phyloP scores from a whole-genome alignment of 1,140 invertebrate species.

The Panagrolaimus sp. region DNA sequence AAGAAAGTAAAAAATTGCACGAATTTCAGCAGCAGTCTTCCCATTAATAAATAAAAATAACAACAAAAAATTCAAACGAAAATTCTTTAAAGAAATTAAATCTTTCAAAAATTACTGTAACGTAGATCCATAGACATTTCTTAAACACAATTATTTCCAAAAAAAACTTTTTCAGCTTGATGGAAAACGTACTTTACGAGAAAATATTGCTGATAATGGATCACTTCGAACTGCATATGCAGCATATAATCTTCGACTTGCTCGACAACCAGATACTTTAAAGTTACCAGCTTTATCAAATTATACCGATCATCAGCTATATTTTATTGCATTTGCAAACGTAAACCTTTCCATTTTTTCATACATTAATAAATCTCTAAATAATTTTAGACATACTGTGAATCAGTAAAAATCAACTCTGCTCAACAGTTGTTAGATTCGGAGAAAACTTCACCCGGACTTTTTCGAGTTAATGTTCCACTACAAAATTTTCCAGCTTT shows the following conservation, averaged over 20 bases:
- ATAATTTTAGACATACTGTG: not conserved
- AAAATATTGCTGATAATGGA: constrained; percentile 90
- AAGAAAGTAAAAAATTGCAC: too few species aligned
- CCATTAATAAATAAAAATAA: too few species aligned
- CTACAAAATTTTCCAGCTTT: constrained; percentile 13
- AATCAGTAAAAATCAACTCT: constrained; percentile 4
- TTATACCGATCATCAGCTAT: constrained; percentile 4
- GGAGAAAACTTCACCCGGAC: not conserved
- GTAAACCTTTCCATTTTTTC: not conserved
- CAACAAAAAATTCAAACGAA: too few species aligned
- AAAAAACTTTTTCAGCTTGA: not conserved
- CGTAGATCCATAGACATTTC: too few species aligned
- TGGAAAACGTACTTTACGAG: constrained; percentile 59
- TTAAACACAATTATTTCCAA: too few species aligned
- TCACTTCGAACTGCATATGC: constrained; percentile 60
- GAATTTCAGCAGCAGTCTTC: too few species aligned
- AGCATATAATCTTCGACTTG: not conserved
- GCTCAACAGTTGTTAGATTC: not conserved
- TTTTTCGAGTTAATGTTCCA: constrained; percentile 14
- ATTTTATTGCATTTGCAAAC: constrained; percentile 14
- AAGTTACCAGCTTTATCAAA: constrained; percentile 4
- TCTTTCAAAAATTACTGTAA: too few species aligned
- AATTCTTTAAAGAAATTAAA: too few species aligned
- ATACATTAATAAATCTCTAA: not conserved
- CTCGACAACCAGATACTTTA: not conserved